A percentile compares a stretch with the other conserved stretches of the same genome.
Conservation (phyloP, 2,888 invertebrate species). For the Drosophila neutralis region DNA sequence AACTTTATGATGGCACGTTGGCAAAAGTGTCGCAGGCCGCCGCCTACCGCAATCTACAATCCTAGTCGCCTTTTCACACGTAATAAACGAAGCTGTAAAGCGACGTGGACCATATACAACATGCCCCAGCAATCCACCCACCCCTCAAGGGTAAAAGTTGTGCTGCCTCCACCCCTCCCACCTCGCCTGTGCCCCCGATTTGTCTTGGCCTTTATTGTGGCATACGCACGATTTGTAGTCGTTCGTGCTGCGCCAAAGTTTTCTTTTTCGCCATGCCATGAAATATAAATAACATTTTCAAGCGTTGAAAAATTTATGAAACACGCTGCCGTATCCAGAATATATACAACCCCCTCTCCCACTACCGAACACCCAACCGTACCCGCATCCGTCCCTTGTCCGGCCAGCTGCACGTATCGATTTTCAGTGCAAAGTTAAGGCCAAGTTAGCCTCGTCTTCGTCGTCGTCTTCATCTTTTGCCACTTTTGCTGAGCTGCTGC, state of each 20-base stretch:
- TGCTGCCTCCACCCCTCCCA: constrained; percentile 1
- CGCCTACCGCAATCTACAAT: constrained; percentile 36
- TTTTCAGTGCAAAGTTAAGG: constrained; percentile 66
- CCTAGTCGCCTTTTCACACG: constrained; percentile 70
- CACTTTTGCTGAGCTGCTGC: constrained; percentile 1
- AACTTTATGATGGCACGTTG: constrained; percentile 56
- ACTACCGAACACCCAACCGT: neutral
- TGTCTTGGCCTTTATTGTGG: constrained; percentile 55
- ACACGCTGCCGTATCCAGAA: constrained; percentile 62
- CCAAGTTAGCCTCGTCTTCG: constrained; percentile 40
- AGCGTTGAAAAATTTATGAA: constrained; percentile 80
- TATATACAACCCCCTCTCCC: neutral
- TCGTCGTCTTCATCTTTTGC: constrained; percentile 5
- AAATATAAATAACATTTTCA: constrained; percentile 81
- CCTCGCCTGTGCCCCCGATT: constrained; percentile 32
- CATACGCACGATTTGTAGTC: constrained; percentile 78
- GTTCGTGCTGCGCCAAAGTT: constrained; percentile 79
- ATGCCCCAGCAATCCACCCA: neutral
- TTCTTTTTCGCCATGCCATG: constrained; percentile 66
- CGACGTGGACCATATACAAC: constrained; percentile 53
- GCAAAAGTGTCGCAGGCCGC: constrained; percentile 57
- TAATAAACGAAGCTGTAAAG: constrained; percentile 78
- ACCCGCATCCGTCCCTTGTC: neutral
- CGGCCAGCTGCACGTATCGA: constrained; percentile 57
- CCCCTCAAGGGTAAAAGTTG: constrained; percentile 61